Conservation (phyloP, 2,888 invertebrate species). For the Urechis unicinctus region DNA sequence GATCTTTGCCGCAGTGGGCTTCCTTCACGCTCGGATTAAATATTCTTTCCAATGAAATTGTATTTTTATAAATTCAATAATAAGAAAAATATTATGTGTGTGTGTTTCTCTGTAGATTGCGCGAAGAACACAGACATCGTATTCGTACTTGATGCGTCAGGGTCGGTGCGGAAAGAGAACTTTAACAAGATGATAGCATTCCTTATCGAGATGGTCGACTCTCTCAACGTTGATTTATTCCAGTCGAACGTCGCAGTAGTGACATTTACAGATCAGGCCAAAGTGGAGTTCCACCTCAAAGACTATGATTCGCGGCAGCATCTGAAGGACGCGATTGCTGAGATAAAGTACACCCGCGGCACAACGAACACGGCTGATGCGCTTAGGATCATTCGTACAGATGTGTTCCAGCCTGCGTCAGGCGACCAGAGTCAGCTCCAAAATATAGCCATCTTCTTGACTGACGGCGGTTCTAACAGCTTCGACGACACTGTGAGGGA, state of each 20-base stretch:
- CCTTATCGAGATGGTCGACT: constrained; percentile 12
- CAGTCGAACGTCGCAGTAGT: constrained; percentile 17
- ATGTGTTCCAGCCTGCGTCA: neutral
- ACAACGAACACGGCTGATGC: constrained; percentile 39
- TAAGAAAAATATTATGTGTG: no score
- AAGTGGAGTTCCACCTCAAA: constrained; percentile 22
- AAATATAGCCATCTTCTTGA: constrained; percentile 10
- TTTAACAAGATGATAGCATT: constrained; percentile 16
- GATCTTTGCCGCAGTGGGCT: neutral
- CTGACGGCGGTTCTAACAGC: constrained; percentile 11
- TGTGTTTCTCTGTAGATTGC: constrained; percentile 16
- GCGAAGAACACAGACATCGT: constrained; percentile 16
- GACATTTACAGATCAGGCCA: constrained; percentile 14
- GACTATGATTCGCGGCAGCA: constrained; percentile 19
- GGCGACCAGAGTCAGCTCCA: constrained; percentile 4
- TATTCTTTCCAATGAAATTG: no score
- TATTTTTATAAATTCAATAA: no score
- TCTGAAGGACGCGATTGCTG: constrained; percentile 25
- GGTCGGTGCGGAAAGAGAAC: constrained; percentile 13
- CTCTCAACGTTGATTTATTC: constrained; percentile 16
- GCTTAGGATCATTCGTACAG: constrained; percentile 23
- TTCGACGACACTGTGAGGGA: constrained; percentile 2
- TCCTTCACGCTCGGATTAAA: neutral
- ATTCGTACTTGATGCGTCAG: constrained; percentile 18
- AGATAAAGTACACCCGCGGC: constrained; percentile 30